Percentiles rank a stretch among this genome's conserved stretches.
Evolutionary conservation across 1,140 invertebrate species (phyloP).

Genomic region (Neoseiulus cucumeris): DNA sequence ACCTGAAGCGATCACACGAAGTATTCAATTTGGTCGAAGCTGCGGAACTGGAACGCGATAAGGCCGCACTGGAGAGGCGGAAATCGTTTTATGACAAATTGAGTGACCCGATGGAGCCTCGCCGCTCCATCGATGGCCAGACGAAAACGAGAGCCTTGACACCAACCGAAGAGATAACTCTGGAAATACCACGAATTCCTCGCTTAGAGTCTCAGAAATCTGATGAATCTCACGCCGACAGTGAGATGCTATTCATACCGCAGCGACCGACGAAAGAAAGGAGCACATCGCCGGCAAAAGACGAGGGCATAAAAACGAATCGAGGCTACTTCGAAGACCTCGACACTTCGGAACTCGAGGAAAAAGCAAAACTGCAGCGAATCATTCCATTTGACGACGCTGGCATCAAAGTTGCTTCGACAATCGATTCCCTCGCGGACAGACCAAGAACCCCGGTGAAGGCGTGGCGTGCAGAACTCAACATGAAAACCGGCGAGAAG

Average conservation of each 20-base stretch:
- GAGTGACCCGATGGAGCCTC: not conserved
- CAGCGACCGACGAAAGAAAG: not conserved
- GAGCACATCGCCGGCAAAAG: not conserved
- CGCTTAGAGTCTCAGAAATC: constrained; percentile 1
- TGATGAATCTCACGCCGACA: not conserved
- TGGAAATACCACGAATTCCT: not conserved
- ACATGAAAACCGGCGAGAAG: not conserved
- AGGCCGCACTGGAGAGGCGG: not conserved
- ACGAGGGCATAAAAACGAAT: not conserved
- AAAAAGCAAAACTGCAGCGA: not conserved
- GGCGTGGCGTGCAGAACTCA: not conserved
- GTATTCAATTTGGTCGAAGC: not conserved
- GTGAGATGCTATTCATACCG: not conserved
- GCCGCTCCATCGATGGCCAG: not conserved
- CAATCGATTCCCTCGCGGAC: not conserved
- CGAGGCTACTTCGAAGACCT: constrained; percentile 4
- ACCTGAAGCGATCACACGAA: not conserved
- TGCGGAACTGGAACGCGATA: not conserved
- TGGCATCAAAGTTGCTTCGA: not conserved
- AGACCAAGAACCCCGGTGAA: not conserved
- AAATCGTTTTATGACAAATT: constrained; percentile 5
- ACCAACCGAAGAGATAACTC: not conserved
- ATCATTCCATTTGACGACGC: not conserved
- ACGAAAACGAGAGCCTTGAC: not conserved
- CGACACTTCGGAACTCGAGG: not conserved